Base-by-base conservation (phyloP, 2,888 invertebrate species). In the Leuctra nigra region DNA sequence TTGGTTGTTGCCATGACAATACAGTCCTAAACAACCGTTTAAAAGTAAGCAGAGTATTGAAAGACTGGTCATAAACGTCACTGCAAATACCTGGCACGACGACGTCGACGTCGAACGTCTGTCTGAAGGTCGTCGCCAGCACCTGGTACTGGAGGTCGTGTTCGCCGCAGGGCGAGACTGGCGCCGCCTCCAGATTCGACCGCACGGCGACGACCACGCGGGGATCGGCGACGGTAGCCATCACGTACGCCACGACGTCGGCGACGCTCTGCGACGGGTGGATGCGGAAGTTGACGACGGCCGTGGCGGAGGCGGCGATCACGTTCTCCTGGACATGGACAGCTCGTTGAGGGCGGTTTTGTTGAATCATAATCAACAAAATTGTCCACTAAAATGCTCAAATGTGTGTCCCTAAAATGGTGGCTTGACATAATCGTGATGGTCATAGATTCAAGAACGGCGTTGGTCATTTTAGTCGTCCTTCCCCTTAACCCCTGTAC, bases 271-370 rank as follows among this genome's bases (percentile, higher is more conserved):
- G 71, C 9, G 71, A 67, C 6, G 75, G 74, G 64, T 76, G 75
- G 24, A 76, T 68, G 35, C 75, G 67, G 57, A 76, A 75, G 63
- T 77, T 76, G 16, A 77, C 68, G 18, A 68, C 63, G 4, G 75
- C 76, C 33, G 63, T 65, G 13, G 75, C 76, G 4, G 64, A 61
- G 13, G 70, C 67, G 2, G 77, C 73, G 44, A 76, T 65, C 4
- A 76, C 72, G 66, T 77, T 77, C n/a, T 69, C 67, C 71, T 73
- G 48, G 16, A 23, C 56, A 59, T 33, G 11, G n/a, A n/a, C n/a
- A n/a, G n/a, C n/a, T n/a, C n/a, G n/a, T n/a, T n/a, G n/a, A n/a
- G n/a, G n/a, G n/a, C n/a, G n/a, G 38, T 9, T 7, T 38, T 38
- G n/a, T 38, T 38, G 38, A n/a, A 38, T n/a, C 4, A 14, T 41